A percentile compares a stretch with the other conserved stretches of the same genome.
Conservation (phyloP, 2,888 invertebrate species). For the Rhagonycha fulva region DNA sequence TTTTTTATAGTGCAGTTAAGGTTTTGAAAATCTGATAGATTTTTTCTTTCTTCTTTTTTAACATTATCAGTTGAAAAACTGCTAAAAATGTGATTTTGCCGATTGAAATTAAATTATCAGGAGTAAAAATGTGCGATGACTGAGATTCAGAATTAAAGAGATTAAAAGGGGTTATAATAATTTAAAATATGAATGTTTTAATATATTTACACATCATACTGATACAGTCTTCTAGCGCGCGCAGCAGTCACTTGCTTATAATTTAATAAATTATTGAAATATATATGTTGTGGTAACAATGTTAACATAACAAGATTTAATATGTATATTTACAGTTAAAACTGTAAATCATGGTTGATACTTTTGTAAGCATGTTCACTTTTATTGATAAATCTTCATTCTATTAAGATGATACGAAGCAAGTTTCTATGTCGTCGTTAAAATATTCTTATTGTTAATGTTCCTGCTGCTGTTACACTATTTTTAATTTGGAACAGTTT, state of each 20-base stretch:
- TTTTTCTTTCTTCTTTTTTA: too few relatives aligned
- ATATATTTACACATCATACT: neutral
- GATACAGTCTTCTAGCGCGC: too few relatives aligned
- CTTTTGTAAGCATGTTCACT: neutral
- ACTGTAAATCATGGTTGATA: neutral
- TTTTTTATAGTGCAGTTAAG: too few relatives aligned
- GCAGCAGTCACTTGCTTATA: neutral
- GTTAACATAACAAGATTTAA: neutral
- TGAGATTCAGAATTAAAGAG: neutral
- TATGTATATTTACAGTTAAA: neutral
- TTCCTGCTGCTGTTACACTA: constrained; percentile 26
- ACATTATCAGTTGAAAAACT: too few relatives aligned
- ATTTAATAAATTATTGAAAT: neutral
- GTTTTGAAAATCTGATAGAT: too few relatives aligned
- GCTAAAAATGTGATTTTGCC: too few relatives aligned
- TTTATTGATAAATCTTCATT: constrained; percentile 13
- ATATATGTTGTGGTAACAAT: neutral
- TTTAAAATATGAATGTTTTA: neutral
- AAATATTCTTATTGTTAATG: constrained; percentile 22
- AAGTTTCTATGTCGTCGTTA: constrained; percentile 10
- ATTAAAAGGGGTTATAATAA: neutral
- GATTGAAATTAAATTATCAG: neutral
- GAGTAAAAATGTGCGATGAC: neutral
- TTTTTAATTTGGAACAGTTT: constrained; percentile 33
- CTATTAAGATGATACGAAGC: constrained; percentile 13